Percentiles rank a stretch among this genome's conserved stretches.
These are phyloP conservation scores for Xiphophorus hellerii DNA, from an alignment of 2,113 vertebrate genomes.

Conservation along the genomic window DNA sequence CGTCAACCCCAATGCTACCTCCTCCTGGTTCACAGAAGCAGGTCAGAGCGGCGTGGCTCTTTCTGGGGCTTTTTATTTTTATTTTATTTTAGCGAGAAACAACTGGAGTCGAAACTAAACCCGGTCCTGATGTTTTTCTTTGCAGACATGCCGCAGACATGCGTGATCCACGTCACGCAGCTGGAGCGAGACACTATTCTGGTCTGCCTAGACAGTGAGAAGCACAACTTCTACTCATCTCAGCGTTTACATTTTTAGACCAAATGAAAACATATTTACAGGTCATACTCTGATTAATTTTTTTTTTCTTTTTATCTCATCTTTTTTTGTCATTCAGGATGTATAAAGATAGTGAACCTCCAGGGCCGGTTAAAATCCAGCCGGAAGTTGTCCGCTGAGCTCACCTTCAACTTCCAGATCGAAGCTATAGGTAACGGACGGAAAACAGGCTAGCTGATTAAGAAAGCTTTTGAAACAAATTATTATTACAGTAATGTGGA, in stretches of 20 bases:
- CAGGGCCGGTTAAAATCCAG: conserved; percentile 97
- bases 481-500: background rate
- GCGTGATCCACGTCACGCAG: conserved; percentile 95
- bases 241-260: background rate
- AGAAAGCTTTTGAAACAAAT: background rate
- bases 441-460: background rate
- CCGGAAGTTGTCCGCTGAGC: conserved; percentile 93
- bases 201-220: conserved; percentile 97
- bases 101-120: background rate
- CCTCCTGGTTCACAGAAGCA: conserved; percentile 94
- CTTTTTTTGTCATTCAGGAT: conserved; percentile 77
- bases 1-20: conserved; percentile 95
- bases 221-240: background rate
- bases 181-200: conserved; percentile 97
- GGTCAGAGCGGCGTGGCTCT: conserved; percentile 77
- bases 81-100: background rate
- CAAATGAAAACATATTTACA: background rate
- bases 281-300: background rate
- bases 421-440: conserved; percentile 90
- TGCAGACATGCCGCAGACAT: conserved; percentile 92
- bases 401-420: conserved; percentile 98
- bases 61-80: background rate
- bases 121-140: conserved; percentile 35
- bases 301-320: background rate
- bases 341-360: conserved; percentile 98